Base-by-base conservation (phyloP, 2,113 vertebrate species). In the Chrysochloris asiatica region DNA sequence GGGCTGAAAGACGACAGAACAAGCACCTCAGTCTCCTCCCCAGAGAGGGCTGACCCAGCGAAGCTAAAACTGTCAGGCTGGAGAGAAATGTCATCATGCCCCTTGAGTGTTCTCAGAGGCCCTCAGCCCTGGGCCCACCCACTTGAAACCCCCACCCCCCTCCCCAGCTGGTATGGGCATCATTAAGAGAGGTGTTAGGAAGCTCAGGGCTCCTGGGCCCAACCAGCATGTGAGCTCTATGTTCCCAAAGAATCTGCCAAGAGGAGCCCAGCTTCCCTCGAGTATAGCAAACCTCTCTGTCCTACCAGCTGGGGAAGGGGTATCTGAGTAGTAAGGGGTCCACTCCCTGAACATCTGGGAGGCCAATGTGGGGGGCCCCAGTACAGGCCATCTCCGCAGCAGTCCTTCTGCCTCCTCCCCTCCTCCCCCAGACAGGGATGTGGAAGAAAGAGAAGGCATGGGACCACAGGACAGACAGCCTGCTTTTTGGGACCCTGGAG, bases 1-100 rank as follows among this genome's bases (percentile, higher is more conserved):
- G 99, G 92, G 98, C 99, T 99, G 97, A 72, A 97, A 97, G 41
- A 67, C 94, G 88, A 83, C 1, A 94, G 63, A 95, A 78, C 8
- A 76, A 76, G 54, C 63, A 76, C 52, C 43, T 96, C 59, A 95
- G 81, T 28, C 73, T 83, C 45, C 41, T 41, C 43, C 28, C 36
- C 28, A 3, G 52, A 3, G 52, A 63, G 71, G 56, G 69, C 45
- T 16, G 86, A 79, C 41, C 52, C 71, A 17, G n/a, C 17, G 3
- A 11, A 80, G 71, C 76, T 86, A 26, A 12, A 52, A 33, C 41
- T 72, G 41, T 19, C 7, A 6, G 75, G 92, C 77, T 79, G 61
- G 83, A 89, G 80, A 88, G 89, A 95, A 91, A 50, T 6, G 47
- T 72, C 85, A 19, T 59, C 67, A 26, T 0, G 0, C 14, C 61